Conservation (phyloP, 2,113 vertebrate genomes). For the Conger conger region DNA sequence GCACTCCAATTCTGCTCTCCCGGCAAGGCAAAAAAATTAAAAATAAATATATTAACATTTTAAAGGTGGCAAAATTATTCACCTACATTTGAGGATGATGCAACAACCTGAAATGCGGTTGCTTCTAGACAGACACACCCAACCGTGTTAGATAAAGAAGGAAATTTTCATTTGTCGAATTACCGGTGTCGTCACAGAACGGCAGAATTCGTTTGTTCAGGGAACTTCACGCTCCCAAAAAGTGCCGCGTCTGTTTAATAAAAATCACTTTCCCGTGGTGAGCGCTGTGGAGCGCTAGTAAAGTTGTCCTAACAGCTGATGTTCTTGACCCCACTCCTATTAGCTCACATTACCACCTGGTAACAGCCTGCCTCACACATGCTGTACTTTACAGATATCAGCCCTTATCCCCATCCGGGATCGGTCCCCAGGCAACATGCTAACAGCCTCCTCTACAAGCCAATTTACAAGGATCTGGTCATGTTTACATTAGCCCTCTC, state of each 20-base stretch:
- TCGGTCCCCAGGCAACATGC: conserved; percentile 98
- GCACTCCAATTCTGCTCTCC: neutral
- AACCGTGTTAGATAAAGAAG: neutral
- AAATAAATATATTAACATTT: neutral
- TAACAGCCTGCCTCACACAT: conserved; percentile 78
- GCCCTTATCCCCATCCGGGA: conserved; percentile 88
- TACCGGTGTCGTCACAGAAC: too few species aligned
- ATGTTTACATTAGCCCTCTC: conserved; percentile 99
- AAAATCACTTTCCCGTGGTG: conserved; percentile 18
- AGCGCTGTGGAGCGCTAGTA: conserved; percentile 46
- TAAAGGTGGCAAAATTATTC: neutral
- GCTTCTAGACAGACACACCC: neutral
- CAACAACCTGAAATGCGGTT: neutral
- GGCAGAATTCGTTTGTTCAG: too few species aligned
- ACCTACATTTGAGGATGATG: neutral
- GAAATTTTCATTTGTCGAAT: neutral
- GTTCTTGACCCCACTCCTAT: conserved; percentile 76
- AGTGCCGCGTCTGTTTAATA: conserved; percentile 53
- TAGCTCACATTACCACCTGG: conserved; percentile 81
- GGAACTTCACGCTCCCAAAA: conserved; percentile 12
- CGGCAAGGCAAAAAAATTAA: conserved; percentile 24
- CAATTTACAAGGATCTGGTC: conserved; percentile 99
- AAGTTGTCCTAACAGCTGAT: conserved; percentile 75
- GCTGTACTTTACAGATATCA: conserved; percentile 87
- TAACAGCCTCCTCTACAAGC: conserved; percentile 99